These are phyloP conservation scores for Gastracanthus pulcherrimus DNA, from an alignment of 2,888 invertebrate species.

Conservation along the genomic window DNA sequence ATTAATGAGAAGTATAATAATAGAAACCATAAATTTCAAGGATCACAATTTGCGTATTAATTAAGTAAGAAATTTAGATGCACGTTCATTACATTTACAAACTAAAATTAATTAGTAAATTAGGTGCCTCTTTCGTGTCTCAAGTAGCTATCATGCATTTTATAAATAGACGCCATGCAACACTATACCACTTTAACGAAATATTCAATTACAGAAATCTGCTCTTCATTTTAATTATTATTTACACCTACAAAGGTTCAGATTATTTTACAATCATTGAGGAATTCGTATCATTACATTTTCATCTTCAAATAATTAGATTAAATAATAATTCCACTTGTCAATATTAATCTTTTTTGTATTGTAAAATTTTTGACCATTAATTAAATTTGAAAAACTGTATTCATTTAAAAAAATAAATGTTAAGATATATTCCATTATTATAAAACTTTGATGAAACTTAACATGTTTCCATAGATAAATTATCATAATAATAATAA, in stretches of 20 bases:
- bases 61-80: slow-evolving; percentile 40
- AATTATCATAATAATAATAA: no score
- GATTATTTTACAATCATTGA: background rate
- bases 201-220: slow-evolving; percentile 52
- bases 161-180: slow-evolving; percentile 44
- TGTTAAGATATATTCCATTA: no score
- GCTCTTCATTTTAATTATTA: slow-evolving; percentile 29
- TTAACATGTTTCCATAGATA: no score
- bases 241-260: background rate
- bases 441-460: no score
- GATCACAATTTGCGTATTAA: slow-evolving; percentile 39
- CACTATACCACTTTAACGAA: slow-evolving; percentile 25
- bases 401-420: no score
- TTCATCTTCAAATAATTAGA: no score
- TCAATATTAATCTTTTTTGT: no score
- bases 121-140: slow-evolving; percentile 39
- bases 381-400: no score
- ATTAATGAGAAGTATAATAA: slow-evolving; percentile 20
- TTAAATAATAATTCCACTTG: no score
- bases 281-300: no score
- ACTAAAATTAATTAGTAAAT: slow-evolving; percentile 50
- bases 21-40: slow-evolving; percentile 15
- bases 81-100: slow-evolving; percentile 21
- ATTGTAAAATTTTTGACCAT: no score
- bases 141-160: slow-evolving; percentile 46